Conservation (phyloP, 2,888 invertebrate genomes). For the Piscicola geometra region DNA sequence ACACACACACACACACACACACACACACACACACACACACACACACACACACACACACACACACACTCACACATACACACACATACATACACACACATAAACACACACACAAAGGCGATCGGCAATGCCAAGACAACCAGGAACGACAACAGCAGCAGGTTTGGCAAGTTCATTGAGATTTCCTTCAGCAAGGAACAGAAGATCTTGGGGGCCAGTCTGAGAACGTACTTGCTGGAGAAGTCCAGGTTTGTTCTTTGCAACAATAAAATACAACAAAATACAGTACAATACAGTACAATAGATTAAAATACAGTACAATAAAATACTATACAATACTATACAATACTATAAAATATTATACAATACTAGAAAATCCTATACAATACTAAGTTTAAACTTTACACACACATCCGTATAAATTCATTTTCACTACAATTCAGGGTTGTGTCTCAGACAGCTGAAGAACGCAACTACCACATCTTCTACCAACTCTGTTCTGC, state of each 20-base stretch:
- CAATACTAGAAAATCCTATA: too few species aligned
- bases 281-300: too few species aligned
- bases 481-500: slow-evolving; percentile 95
- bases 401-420: too few species aligned
- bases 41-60: too few species aligned
- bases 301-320: too few species aligned
- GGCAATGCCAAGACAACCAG: slow-evolving; percentile 97
- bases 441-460: slow-evolving; percentile 80
- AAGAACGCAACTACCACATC: slow-evolving; percentile 94
- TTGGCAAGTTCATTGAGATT: slow-evolving; percentile 87
- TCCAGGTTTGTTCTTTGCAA: slow-evolving; percentile 58
- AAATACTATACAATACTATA: too few species aligned
- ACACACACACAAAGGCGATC: slow-evolving; percentile 74
- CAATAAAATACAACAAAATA: too few species aligned
- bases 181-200: slow-evolving; percentile 78
- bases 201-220: slow-evolving; percentile 89
- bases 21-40: too few species aligned
- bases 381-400: too few species aligned
- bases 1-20: too few species aligned
- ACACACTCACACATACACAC: neutral
- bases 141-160: slow-evolving; percentile 97
- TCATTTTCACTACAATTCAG: too few species aligned
- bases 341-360: too few species aligned
- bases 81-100: slow-evolving; percentile 61
- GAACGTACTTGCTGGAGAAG: slow-evolving; percentile 94